Percentiles rank a stretch among this genome's conserved stretches.
Conservation (phyloP, 2,888 invertebrate genomes). For the Proisotoma minuta region DNA sequence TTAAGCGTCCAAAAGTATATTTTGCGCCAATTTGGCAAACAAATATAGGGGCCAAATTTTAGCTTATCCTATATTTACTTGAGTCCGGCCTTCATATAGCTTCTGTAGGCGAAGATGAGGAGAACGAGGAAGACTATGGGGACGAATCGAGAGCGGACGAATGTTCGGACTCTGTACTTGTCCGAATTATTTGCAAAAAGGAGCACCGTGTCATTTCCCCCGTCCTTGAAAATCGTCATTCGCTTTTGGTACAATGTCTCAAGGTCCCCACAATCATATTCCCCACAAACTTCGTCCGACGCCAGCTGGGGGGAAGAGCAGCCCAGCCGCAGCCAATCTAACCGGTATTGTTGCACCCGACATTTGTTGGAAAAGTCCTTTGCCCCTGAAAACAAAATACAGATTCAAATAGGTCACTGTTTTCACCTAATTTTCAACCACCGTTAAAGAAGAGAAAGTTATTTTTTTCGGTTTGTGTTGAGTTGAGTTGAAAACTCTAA, state of each 20-base stretch:
- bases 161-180: slow-evolving; percentile 32
- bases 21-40: background rate
- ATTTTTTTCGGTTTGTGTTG: no score
- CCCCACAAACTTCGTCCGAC: slow-evolving; percentile 22
- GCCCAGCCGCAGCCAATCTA: slow-evolving; percentile 18
- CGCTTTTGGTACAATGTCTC: slow-evolving; percentile 32
- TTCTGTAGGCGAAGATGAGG: slow-evolving; percentile 35
- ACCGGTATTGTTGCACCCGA: slow-evolving; percentile 33
- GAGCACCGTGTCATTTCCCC: slow-evolving; percentile 31
- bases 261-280: slow-evolving; percentile 31
- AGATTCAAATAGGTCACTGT: no score
- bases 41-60: background rate
- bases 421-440: no score
- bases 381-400: no score
- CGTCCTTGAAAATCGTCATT: slow-evolving; percentile 28
- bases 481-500: no score
- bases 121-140: slow-evolving; percentile 35
- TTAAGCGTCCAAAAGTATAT: background rate
- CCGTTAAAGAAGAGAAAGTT: no score
- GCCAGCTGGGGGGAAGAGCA: slow-evolving; percentile 16
- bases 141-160: slow-evolving; percentile 35
- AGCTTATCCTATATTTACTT: slow-evolving; percentile 9
- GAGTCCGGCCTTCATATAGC: slow-evolving; percentile 38
- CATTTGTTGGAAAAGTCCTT: slow-evolving; percentile 8
- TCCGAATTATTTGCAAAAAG: slow-evolving; percentile 32